Evolutionary conservation across 2,888 invertebrate genomes (phyloP).

Genomic region (Cremastobaeus sp.): DNA sequence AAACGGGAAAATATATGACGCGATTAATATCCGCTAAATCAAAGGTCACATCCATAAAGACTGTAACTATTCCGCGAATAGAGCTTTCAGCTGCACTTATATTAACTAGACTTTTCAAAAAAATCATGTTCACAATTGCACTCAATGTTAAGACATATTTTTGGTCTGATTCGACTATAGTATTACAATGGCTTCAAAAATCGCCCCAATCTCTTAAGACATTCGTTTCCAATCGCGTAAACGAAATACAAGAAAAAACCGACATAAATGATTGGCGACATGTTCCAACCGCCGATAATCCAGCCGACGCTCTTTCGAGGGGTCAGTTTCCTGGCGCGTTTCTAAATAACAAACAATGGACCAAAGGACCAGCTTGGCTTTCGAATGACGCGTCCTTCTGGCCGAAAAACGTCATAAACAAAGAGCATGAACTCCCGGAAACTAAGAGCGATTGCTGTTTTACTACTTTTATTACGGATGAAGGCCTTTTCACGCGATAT

Average conservation of each 20-base stretch:
- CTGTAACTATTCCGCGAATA: conserved; percentile 34
- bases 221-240: conserved; percentile 57
- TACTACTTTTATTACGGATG: no score
- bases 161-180: conserved; percentile 43
- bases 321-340: conserved; percentile 19
- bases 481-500: no score
- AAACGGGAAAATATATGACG: background rate
- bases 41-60: conserved; percentile 41
- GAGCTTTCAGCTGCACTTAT: conserved; percentile 52
- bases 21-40: conserved; percentile 43
- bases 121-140: background rate
- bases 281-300: conserved; percentile 54
- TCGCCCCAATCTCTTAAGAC: conserved; percentile 46
- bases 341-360: background rate
- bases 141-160: no score
- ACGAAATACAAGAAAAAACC: conserved; percentile 58
- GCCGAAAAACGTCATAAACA: background rate
- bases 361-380: background rate
- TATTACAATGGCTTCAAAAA: conserved; percentile 31
- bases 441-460: background rate
- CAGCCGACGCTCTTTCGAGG: conserved; percentile 58
- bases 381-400: background rate
- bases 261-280: conserved; percentile 39
- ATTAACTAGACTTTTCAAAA: conserved; percentile 2
- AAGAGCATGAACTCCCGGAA: no score